phyloP scores from a whole-genome alignment of 2,113 vertebrate genomes.

The Oncorhynchus mykiss region DNA sequence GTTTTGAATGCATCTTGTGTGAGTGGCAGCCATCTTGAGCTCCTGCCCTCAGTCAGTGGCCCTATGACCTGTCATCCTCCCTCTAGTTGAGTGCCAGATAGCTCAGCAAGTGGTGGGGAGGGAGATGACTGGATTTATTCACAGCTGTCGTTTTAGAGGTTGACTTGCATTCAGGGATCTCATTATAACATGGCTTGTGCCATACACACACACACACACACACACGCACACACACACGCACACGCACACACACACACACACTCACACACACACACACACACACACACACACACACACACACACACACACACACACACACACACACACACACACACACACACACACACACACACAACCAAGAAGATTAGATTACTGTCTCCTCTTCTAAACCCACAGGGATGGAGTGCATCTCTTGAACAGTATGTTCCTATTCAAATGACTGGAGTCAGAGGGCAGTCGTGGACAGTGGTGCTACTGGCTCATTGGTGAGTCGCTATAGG shows the following conservation, averaged over 20 bases:
- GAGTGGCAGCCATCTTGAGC: slow-evolving; percentile 18
- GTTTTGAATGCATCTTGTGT: slow-evolving; percentile 26
- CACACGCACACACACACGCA: background rate
- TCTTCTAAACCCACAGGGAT: no score
- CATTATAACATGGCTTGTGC: slow-evolving; percentile 61
- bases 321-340: background rate
- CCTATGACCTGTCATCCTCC: slow-evolving; percentile 37
- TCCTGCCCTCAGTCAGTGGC: slow-evolving; percentile 17
- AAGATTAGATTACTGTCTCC: background rate
- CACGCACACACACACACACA: background rate
- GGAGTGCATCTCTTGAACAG: no score
- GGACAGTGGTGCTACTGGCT: slow-evolving; percentile 13
- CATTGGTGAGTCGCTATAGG: slow-evolving; percentile 22
- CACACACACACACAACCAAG: background rate
- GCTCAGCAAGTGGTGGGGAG: slow-evolving; percentile 30
- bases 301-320: background rate
- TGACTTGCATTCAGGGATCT: slow-evolving; percentile 64
- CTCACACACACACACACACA: background rate
- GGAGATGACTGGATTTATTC: slow-evolving; percentile 53
- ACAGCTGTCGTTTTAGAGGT: slow-evolving; percentile 69
- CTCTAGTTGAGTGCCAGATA: slow-evolving; percentile 55
- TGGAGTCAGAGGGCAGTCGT: slow-evolving; percentile 23
- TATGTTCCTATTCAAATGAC: slow-evolving; percentile 25
- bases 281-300: background rate
- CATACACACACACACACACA: background rate